Base-by-base conservation (phyloP, 2,888 invertebrate species). In the Mongoloraphidia duomilia region DNA sequence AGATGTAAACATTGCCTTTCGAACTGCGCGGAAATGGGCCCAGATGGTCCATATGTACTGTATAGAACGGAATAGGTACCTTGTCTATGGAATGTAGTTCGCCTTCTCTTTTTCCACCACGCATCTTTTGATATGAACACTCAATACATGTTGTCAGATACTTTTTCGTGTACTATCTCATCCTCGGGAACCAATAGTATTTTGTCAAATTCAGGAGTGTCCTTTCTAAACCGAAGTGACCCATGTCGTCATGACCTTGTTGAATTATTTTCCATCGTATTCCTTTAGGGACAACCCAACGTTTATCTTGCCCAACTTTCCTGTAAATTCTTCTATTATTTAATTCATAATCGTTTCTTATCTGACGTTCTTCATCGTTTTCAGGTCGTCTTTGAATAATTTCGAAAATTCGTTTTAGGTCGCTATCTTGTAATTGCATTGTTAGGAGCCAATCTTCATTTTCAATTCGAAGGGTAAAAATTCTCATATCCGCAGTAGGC, bases 11-110 rank as follows among this genome's bases (percentile, higher is more conserved):
- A 42, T 54, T 46, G 11, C 50, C 51, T 9, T 11, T 39, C 9
- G 37, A 36, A 9, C 47, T 53, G 26, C 44, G 46, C 5, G 44
- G 40, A 14, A 57, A n/a, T 52, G 56, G 57, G 9, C 56, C 53
- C 12, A 53, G 14, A 50, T 58, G 57, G 47, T 59, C 58, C 2
- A 51, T 36, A 48, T 58, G 56, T 14, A 47, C 8, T 46, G 40
- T 11, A 26, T 47, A 52, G n/a, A 51, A 42, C 56, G 51, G n/a
- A 46, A 55, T 44, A 13, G 42, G 44, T 42, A 50, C 34, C 34
- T 52, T 49, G 41, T 52, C 44, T 13, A 55, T 55, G 1, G 52
- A 43, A 49, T 58, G 52, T 3, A 58, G 17, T 9, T 52, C 49
- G 33, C 53, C 53, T 36, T 36, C n/a, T n/a, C n/a, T n/a, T n/a